phyloP scores from a whole-genome alignment of 2,113 vertebrate species.

The Numenius arquata region DNA sequence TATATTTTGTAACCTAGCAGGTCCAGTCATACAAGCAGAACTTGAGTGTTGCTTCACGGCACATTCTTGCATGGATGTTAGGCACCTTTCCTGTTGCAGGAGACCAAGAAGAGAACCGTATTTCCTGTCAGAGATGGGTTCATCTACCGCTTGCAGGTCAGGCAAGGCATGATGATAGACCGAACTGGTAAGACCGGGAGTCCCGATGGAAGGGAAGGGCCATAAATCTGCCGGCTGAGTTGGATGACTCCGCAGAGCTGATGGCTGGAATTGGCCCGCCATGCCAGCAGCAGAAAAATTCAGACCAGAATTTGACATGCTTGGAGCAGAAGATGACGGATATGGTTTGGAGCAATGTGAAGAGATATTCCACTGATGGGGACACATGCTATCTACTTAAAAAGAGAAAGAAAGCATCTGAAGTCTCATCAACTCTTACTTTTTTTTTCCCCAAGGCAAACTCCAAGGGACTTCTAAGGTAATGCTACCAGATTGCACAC shows the following conservation, averaged over 20 bases:
- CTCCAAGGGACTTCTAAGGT: neutral
- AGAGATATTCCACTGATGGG: constrained; percentile 71
- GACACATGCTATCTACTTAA: constrained; percentile 52
- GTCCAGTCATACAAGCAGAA: constrained; percentile 54
- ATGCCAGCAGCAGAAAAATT: neutral
- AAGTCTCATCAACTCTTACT: neutral
- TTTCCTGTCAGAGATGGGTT: constrained; percentile 70
- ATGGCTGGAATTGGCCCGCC: constrained; percentile 39
- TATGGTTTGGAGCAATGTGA: constrained; percentile 69
- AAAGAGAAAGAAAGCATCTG: constrained; percentile 20
- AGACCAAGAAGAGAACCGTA: constrained; percentile 82
- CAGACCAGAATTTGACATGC: neutral
- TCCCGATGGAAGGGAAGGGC: constrained; percentile 51
- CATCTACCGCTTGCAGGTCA: constrained; percentile 27
- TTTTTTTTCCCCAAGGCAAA: neutral
- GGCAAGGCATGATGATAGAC: constrained; percentile 40
- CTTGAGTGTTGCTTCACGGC: constrained; percentile 70
- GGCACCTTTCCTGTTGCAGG: constrained; percentile 79
- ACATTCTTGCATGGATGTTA: constrained; percentile 69
- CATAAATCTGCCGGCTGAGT: constrained; percentile 60
- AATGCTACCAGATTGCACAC: neutral
- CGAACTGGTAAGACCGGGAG: neutral
- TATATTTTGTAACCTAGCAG: constrained; percentile 55
- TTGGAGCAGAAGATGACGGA: constrained; percentile 16
- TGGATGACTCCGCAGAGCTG: constrained; percentile 23